phyloP scores from a whole-genome alignment of 2,113 vertebrate genomes.

The Pluvianellus socialis region DNA sequence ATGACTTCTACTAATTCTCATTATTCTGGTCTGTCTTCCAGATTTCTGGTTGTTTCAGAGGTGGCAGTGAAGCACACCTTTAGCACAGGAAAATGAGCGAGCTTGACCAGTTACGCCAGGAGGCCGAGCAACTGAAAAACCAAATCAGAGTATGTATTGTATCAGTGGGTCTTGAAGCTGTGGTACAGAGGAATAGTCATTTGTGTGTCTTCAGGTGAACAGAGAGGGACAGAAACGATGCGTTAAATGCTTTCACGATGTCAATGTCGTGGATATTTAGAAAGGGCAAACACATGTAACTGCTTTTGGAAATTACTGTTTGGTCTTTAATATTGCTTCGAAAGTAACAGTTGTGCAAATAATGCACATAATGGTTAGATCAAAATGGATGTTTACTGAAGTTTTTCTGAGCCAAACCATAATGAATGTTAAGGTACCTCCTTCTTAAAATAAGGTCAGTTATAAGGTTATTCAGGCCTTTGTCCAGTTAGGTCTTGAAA shows the following conservation, averaged over 20 bases:
- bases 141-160: constrained; percentile 91
- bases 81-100: constrained; percentile 97
- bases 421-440: neutral
- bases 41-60: constrained; percentile 85
- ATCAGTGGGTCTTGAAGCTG: neutral
- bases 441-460: neutral
- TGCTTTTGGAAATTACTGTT: neutral
- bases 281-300: neutral
- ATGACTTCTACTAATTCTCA: neutral
- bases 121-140: constrained; percentile 99
- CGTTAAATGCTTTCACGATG: neutral
- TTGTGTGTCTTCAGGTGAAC: neutral
- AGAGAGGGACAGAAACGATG: neutral
- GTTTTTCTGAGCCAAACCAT: neutral
- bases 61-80: constrained; percentile 83
- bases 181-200: neutral
- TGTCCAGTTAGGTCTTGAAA: neutral
- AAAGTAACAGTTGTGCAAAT: neutral
- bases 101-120: constrained; percentile 98
- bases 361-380: neutral
- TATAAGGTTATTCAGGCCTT: neutral
- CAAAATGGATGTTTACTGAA: neutral
- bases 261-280: neutral
- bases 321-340: neutral
- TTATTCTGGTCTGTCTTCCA: constrained; percentile 53